These are phyloP conservation scores for Psilopogon haemacephalus DNA, from an alignment of 2,113 vertebrate species.

Conservation along the genomic window DNA sequence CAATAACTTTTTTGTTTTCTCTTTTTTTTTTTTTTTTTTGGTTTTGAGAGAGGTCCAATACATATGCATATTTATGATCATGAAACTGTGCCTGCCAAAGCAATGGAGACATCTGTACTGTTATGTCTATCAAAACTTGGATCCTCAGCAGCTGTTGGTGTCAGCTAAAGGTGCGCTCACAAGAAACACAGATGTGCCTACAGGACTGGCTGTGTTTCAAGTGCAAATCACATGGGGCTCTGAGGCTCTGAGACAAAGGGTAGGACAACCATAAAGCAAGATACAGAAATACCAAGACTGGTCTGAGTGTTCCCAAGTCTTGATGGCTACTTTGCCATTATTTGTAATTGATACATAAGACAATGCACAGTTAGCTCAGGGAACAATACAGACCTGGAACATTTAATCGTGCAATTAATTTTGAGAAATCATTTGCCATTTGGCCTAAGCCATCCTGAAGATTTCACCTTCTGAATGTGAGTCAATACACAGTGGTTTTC, in stretches of 20 bases:
- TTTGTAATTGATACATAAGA: background rate
- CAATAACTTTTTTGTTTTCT: background rate
- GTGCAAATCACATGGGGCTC: background rate
- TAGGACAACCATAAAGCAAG: background rate
- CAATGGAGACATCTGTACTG: accelerated
- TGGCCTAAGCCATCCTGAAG: background rate
- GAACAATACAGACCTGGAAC: background rate
- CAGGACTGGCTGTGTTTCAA: background rate
- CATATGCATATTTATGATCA: background rate
- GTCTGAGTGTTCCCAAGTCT: background rate
- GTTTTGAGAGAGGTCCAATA: background rate
- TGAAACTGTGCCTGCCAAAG: background rate
- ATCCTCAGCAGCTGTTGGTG: background rate
- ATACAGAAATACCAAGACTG: background rate
- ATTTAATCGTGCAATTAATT: background rate
- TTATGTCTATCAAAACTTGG: background rate
- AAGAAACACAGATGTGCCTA: background rate
- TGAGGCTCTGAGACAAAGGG: accelerated
- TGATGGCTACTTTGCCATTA: background rate
- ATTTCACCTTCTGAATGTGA: background rate
- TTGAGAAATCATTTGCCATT: background rate
- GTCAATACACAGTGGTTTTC: background rate
- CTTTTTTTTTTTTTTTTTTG: too few relatives aligned
- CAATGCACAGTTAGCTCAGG: background rate
- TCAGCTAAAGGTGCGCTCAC: accelerated